Evolutionary conservation across 2,797 vertebrate species (phyloP).

Genomic region (Microctenopoma steveboyesi): DNA sequence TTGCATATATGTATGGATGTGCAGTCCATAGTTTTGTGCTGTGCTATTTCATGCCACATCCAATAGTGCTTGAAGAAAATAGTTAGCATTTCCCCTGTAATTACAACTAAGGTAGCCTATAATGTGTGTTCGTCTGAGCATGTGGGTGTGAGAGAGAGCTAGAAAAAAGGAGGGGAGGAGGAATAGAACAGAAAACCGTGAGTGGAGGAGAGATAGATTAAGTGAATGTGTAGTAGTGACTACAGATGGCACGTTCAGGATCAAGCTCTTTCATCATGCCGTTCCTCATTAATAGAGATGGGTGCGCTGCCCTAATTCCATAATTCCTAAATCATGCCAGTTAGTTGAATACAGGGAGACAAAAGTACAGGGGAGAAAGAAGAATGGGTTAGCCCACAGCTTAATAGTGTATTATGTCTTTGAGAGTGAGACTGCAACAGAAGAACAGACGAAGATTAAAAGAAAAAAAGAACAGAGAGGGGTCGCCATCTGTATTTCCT

Average conservation of each 20-base stretch:
- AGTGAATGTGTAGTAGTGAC: constrained; percentile 69
- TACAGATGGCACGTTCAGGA: constrained; percentile 78
- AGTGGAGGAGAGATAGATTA: constrained; percentile 53
- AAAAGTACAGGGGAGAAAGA: constrained; percentile 61
- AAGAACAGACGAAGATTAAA: constrained; percentile 36
- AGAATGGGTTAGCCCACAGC: constrained; percentile 67
- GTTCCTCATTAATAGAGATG: constrained; percentile 80
- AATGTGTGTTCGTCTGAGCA: constrained; percentile 37
- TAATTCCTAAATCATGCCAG: constrained; percentile 81
- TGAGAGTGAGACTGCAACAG: constrained; percentile 51
- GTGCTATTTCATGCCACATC: constrained; percentile 71
- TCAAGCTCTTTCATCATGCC: constrained; percentile 78
- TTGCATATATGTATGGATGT: constrained; percentile 14
- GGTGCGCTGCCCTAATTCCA: constrained; percentile 81
- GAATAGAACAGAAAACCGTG: constrained; percentile 41
- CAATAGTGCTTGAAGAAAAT: constrained; percentile 72
- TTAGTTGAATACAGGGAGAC: constrained; percentile 74
- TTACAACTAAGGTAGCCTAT: constrained; percentile 54
- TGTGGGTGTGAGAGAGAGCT: constrained; percentile 18
- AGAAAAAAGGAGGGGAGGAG: constrained; percentile 6
- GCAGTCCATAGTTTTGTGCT: constrained; percentile 59
- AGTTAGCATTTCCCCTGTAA: constrained; percentile 74
- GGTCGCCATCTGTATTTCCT: constrained; percentile 73
- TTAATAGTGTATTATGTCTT: constrained; percentile 64
- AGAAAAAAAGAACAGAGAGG: constrained; percentile 38